Percentiles rank a stretch among this genome's conserved stretches.
Conservation (phyloP, 2,797 vertebrate genomes). For the Alectoris magna region DNA sequence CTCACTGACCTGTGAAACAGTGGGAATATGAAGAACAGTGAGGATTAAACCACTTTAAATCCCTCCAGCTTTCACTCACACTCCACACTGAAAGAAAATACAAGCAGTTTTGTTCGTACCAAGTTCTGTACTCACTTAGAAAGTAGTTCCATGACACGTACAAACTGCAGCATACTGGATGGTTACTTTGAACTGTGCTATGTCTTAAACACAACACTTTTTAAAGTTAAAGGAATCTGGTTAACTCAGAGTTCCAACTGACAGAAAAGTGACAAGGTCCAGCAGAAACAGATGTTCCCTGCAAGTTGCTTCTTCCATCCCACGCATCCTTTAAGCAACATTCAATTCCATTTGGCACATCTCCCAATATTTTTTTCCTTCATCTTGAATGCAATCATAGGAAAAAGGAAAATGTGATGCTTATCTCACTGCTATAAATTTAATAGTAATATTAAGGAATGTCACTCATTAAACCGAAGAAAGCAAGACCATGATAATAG, state of each 20-base stretch:
- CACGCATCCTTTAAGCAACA: constrained; percentile 48
- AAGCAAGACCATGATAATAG: background rate
- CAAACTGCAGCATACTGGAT: constrained; percentile 2
- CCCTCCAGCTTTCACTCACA: background rate
- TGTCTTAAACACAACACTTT: constrained; percentile 56
- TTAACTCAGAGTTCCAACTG: constrained; percentile 54
- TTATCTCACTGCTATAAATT: constrained; percentile 34
- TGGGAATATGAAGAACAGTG: constrained; percentile 21
- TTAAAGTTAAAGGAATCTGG: constrained; percentile 50
- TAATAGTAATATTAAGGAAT: background rate
- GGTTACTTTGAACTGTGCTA: constrained; percentile 29
- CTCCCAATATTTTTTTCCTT: constrained; percentile 16
- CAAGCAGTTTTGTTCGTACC: background rate
- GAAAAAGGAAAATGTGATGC: constrained; percentile 49
- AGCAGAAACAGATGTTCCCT: constrained; percentile 71
- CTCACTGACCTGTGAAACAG: constrained; percentile 48
- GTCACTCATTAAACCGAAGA: constrained; percentile 3
- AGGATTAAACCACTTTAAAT: constrained; percentile 54
- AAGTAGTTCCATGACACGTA: constrained; percentile 15
- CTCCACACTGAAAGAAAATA: background rate
- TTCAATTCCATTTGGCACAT: constrained; percentile 68
- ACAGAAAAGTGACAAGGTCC: constrained; percentile 59
- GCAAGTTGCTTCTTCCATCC: constrained; percentile 62
- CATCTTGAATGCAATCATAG: constrained; percentile 42
- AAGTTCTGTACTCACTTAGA: constrained; percentile 31